Base-by-base conservation (phyloP, 35 echinoderm and acorn worm species). In the Acanthaster planci region DNA sequence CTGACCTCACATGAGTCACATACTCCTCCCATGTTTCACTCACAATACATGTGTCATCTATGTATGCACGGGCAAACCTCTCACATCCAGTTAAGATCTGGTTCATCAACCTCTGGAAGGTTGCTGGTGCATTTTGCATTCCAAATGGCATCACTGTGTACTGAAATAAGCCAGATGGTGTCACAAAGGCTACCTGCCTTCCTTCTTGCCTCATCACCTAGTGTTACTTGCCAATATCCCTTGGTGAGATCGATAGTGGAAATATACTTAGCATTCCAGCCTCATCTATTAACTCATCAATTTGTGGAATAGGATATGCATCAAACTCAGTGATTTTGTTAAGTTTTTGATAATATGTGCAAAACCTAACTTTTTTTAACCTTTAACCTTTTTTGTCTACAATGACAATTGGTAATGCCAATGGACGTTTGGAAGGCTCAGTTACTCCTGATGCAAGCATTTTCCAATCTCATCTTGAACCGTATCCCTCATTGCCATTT, bases 191-290 rank as follows among this genome's bases (percentile, higher is more conserved):
- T 37, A 75, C 64, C 55, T 93, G 78, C 26, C 34, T 23, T 37
- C 52, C 78, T 36, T 83, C 80, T 17, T 39, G 17, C 34, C 39
- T 21, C 5, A 34, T 37, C 10, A 94, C 53, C n/a, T n/a, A n/a
- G n/a, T 14, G 87, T 76, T 39, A 94, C 90, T 38, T 94, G 87
- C 92, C 92, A 94, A 55, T 90, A 94, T 51, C 87, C 84, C 32
- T 94, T 84, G 5, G 52, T 60, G 15, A 93, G 78, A 55, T 87
- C 85, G 19, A 87, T 79, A n/a, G n/a, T n/a, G n/a, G n/a, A n/a
- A n/a, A n/a, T n/a, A n/a, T n/a, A n/a, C n/a, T n/a, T n/a, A n/a
- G n/a, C n/a, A n/a, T n/a, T n/a, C n/a, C n/a, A n/a, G n/a, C n/a
- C n/a, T n/a, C n/a, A n/a, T n/a, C n/a, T n/a, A n/a, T n/a, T n/a